Conservation (phyloP, 2,888 invertebrate species). For the Sylvicola cinctus region DNA sequence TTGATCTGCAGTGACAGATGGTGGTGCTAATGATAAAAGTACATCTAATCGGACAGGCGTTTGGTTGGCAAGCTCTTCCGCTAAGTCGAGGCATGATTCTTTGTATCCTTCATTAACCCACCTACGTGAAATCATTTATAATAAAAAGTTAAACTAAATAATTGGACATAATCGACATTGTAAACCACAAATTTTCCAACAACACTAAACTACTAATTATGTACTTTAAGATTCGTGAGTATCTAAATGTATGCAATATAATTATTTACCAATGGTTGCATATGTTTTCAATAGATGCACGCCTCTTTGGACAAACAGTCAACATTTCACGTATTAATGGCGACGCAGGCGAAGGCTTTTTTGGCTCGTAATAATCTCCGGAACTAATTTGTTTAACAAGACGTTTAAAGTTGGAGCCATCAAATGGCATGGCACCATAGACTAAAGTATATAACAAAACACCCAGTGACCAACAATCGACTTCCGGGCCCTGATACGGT, state of each 20-base stretch:
- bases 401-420: constrained; percentile 93
- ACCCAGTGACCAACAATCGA: constrained; percentile 85
- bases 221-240: too few species aligned
- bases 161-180: too few species aligned
- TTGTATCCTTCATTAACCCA: constrained; percentile 86
- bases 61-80: constrained; percentile 74
- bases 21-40: constrained; percentile 64
- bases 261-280: constrained; percentile 67
- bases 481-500: constrained; percentile 94
- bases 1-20: constrained; percentile 54
- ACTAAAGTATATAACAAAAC: constrained; percentile 94
- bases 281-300: constrained; percentile 86
- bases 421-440: constrained; percentile 98
- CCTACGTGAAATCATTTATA: constrained; percentile 18
- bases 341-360: constrained; percentile 83
- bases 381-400: constrained; percentile 92
- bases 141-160: too few species aligned
- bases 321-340: constrained; percentile 86
- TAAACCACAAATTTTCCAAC: too few species aligned
- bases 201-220: too few species aligned
- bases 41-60: constrained; percentile 79
- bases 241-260: too few species aligned
- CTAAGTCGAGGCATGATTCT: constrained; percentile 61
- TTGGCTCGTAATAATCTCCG: constrained; percentile 94
- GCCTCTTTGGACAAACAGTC: constrained; percentile 70